Conservation (phyloP, 2,113 vertebrate species). For the Scartelaos histophorus region DNA sequence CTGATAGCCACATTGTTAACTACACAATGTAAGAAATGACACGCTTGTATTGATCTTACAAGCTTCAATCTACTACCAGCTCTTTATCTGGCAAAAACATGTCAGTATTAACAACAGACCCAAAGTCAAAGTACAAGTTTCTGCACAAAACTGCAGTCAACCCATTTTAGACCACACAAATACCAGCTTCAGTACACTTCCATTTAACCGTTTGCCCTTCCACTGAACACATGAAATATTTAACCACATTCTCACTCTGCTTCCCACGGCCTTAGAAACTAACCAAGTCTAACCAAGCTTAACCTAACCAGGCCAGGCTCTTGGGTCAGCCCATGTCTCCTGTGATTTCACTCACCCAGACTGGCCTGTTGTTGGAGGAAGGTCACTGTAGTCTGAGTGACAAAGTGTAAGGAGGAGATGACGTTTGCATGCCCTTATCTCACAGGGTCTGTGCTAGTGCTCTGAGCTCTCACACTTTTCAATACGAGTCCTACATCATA, state of each 20-base stretch:
- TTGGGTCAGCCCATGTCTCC: background rate
- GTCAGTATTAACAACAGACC: too few species aligned
- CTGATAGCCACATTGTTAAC: too few species aligned
- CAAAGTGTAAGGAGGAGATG: constrained; percentile 18
- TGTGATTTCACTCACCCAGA: background rate
- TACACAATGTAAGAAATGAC: too few species aligned
- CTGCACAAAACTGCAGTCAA: background rate
- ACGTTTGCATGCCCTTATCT: constrained; percentile 16
- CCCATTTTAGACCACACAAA: background rate
- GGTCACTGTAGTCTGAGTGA: constrained; percentile 21
- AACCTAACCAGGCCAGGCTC: background rate
- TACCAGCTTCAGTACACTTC: too few species aligned
- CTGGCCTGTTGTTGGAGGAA: constrained; percentile 11
- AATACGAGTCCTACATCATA: constrained; percentile 9
- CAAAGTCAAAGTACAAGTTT: too few species aligned
- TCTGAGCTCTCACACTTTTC: constrained; percentile 40
- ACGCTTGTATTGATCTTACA: too few species aligned
- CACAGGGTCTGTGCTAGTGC: constrained; percentile 12
- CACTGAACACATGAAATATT: constrained; percentile 22
- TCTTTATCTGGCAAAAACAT: too few species aligned
- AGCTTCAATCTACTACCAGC: too few species aligned
- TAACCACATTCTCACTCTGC: background rate
- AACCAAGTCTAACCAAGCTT: background rate
- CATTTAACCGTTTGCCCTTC: too few species aligned
- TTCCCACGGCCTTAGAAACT: background rate